phyloP scores from a whole-genome alignment of 2,888 invertebrate species.

The Archips crataeganus region DNA sequence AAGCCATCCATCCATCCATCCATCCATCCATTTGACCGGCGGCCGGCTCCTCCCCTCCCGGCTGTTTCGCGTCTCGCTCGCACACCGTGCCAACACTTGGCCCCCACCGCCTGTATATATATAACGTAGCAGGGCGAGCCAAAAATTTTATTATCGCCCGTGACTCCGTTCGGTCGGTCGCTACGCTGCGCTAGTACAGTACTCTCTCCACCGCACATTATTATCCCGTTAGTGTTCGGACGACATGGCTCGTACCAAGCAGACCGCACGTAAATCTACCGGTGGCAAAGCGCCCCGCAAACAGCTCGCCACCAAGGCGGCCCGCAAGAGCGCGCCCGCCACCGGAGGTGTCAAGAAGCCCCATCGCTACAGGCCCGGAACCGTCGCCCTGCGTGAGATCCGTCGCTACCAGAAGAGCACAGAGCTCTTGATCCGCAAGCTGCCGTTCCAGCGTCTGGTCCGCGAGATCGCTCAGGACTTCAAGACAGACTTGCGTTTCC shows the following conservation, averaged over 20 bases:
- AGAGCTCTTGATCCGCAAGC: constrained; percentile 94
- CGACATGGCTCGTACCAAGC: constrained; percentile 89
- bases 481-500: constrained; percentile 95
- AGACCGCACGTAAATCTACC: constrained; percentile 96
- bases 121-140: too few relatives aligned
- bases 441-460: constrained; percentile 94
- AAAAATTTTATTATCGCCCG: not conserved
- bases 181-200: constrained; percentile 55
- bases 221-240: not conserved
- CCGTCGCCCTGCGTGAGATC: constrained; percentile 96
- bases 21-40: constrained; percentile 47
- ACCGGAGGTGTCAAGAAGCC: constrained; percentile 95
- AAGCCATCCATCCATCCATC: too few relatives aligned
- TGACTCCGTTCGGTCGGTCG: not conserved
- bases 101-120: too few relatives aligned
- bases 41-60: constrained; percentile 93
- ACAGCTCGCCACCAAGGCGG: constrained; percentile 91
- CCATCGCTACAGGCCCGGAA: constrained; percentile 94
- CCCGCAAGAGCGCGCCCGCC: constrained; percentile 94
- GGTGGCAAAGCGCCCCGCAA: constrained; percentile 72
- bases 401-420: constrained; percentile 96
- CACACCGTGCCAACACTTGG: too few relatives aligned
- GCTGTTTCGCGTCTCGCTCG: constrained; percentile 87
- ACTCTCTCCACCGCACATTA: not conserved
- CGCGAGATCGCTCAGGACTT: constrained; percentile 97